Evolutionary conservation across 2,888 invertebrate genomes (phyloP).

Genomic region (Drosophila tripunctata): DNA sequence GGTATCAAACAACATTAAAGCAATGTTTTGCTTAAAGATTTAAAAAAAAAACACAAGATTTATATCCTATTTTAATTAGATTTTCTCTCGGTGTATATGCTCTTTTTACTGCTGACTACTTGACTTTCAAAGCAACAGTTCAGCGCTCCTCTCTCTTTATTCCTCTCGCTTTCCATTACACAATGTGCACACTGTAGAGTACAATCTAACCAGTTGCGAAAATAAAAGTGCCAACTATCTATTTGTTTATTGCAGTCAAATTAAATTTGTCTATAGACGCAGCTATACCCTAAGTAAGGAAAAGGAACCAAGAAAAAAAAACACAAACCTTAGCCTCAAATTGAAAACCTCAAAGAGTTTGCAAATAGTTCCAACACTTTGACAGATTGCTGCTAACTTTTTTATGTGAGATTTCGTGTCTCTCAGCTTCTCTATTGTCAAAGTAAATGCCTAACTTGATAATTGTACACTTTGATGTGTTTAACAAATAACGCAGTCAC

Average conservation of each 20-base stretch:
- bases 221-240: neutral
- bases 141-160: neutral
- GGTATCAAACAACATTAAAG: no score
- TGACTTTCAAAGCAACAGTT: neutral
- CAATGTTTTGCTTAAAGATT: no score
- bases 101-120: neutral
- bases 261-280: constrained; percentile 10
- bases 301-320: constrained; percentile 3
- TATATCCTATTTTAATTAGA: no score
- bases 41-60: neutral
- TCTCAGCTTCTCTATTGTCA: neutral
- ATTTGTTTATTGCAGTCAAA: constrained; percentile 15
- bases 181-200: constrained; percentile 23
- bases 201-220: neutral
- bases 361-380: constrained; percentile 29
- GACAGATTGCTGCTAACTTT: constrained; percentile 29
- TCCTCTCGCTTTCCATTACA: constrained; percentile 14
- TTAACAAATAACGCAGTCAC: neutral
- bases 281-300: no score
- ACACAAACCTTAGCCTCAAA: neutral
- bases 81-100: no score
- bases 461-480: constrained; percentile 13
- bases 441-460: constrained; percentile 2
- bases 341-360: constrained; percentile 3
- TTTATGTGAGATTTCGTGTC: neutral